phyloP scores from a whole-genome alignment of 2,797 vertebrate species.

The Rhinophrynus dorsalis region DNA sequence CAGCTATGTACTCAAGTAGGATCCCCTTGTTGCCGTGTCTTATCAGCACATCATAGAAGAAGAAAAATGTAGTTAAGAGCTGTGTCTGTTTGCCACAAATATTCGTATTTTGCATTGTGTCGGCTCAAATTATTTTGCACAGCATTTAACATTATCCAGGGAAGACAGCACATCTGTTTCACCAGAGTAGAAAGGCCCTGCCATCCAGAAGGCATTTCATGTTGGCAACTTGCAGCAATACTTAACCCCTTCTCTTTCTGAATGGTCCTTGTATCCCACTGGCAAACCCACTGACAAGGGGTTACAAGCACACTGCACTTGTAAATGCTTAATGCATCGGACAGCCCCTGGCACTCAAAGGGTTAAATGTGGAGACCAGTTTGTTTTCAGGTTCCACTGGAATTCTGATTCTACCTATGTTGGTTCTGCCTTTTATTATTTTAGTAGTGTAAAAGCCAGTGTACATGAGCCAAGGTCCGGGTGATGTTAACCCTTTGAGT shows the following conservation, averaged over 20 bases:
- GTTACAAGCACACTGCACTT: conserved; percentile 27
- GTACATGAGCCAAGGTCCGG: no score
- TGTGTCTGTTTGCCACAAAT: conserved; percentile 34
- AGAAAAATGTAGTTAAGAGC: conserved; percentile 28
- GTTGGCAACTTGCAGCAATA: conserved; percentile 60
- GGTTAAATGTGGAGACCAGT: conserved; percentile 8
- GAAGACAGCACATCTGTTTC: conserved; percentile 84
- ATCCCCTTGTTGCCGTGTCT: conserved; percentile 20
- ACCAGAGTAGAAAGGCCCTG: conserved; percentile 79
- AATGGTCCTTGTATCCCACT: no score
- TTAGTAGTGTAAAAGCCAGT: no score
- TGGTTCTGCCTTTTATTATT: no score
- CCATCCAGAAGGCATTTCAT: conserved; percentile 83
- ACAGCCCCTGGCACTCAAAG: no score
- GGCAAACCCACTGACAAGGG: no score
- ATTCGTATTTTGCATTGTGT: conserved; percentile 77
- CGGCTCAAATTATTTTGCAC: conserved; percentile 81
- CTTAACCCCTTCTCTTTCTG: conserved; percentile 11
- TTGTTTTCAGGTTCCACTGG: conserved; percentile 13
- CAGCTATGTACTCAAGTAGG: no score
- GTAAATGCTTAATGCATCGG: conserved; percentile 15
- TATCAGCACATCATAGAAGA: conserved; percentile 25
- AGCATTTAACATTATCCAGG: conserved; percentile 78
- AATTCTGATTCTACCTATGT: conserved; percentile 40
- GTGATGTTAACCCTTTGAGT: no score